Conservation (phyloP, 30 jellyfish, hydroid and myxozoan genomes). For the Aurelia aurita complex sp. Pacific region DNA sequence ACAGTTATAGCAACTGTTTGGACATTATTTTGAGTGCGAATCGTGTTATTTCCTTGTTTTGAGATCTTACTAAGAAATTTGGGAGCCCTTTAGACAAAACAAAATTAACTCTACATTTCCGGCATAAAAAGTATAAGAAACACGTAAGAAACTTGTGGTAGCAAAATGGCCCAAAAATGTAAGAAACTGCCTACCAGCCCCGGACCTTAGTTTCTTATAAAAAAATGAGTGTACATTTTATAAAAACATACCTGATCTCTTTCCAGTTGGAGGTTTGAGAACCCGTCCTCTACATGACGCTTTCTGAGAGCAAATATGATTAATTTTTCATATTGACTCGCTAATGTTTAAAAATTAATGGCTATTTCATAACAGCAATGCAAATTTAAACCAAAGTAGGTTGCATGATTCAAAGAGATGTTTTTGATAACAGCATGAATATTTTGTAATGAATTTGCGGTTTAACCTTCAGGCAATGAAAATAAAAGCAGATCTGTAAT, state of each 20-base stretch:
- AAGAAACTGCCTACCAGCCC: too few relatives aligned
- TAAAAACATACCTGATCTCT: background rate
- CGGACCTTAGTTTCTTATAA: too few relatives aligned
- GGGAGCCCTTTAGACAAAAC: too few relatives aligned
- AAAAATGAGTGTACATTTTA: too few relatives aligned
- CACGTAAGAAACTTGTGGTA: too few relatives aligned
- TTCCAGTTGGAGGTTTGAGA: background rate
- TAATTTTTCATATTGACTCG: background rate
- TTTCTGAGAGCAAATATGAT: background rate
- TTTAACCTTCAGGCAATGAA: background rate
- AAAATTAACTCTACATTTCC: too few relatives aligned
- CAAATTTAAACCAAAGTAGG: conserved; percentile 14
- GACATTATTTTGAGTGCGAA: too few relatives aligned
- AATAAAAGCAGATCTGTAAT: background rate
- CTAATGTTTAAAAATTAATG: conserved; percentile 14
- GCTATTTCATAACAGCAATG: conserved; percentile 1
- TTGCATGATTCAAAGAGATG: conserved; percentile 3
- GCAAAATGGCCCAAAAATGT: too few relatives aligned
- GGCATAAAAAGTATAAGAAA: too few relatives aligned
- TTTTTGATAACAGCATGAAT: background rate
- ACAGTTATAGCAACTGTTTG: too few relatives aligned
- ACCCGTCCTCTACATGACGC: background rate
- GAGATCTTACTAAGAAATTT: too few relatives aligned
- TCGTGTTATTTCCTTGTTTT: too few relatives aligned
- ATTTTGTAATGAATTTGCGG: background rate